Conservation (phyloP, 2,113 vertebrate genomes). For the Oreotrochilus melanogaster region DNA sequence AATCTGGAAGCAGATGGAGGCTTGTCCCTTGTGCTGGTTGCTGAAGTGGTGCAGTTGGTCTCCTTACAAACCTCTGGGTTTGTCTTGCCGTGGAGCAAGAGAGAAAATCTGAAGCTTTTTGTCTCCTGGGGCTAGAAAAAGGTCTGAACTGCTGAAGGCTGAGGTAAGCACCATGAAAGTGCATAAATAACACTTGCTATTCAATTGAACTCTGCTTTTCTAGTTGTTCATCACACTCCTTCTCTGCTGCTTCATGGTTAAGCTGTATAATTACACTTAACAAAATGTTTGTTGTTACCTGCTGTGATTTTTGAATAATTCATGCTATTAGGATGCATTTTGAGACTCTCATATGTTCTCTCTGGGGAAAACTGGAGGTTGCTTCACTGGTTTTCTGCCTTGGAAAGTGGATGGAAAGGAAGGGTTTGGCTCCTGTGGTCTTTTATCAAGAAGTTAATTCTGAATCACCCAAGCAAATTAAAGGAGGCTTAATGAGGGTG, state of each 20-base stretch:
- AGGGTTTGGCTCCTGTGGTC: not conserved
- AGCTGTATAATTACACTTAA: not conserved
- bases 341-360: not conserved
- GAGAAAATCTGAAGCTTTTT: not conserved
- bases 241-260: not conserved
- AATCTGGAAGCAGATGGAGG: not conserved
- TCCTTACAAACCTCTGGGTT: not conserved
- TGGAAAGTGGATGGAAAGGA: conserved; percentile 10
- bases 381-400: not conserved
- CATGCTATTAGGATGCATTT: not conserved
- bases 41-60: not conserved
- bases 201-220: not conserved
- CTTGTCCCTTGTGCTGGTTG: not conserved
- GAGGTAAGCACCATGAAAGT: not conserved
- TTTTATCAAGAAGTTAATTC: conserved; percentile 20
- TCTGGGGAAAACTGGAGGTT: not conserved
- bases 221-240: not conserved
- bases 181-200: not conserved
- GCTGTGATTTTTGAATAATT: conserved; percentile 27
- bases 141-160: not conserved
- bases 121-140: not conserved
- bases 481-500: not conserved
- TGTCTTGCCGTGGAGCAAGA: not conserved
- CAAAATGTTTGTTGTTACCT: conserved; percentile 29
- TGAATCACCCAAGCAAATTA: not conserved